Percentiles rank a stretch among this genome's conserved stretches.
phyloP scores from a whole-genome alignment of 1,140 invertebrate genomes.

The Drosophila neocordata region DNA sequence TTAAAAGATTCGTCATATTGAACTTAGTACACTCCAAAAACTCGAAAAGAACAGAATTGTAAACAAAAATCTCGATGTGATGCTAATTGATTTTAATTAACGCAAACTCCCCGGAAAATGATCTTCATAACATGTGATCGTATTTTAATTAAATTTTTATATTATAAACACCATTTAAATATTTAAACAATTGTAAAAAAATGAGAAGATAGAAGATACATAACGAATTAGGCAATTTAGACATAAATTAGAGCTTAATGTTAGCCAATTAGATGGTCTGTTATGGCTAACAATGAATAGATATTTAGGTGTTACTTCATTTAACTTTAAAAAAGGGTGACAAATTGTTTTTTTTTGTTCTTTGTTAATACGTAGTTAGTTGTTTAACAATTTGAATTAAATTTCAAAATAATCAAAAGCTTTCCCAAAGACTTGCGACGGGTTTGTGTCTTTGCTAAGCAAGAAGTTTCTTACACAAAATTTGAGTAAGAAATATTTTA shows the following conservation, averaged over 20 bases:
- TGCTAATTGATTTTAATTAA: constrained; percentile 48
- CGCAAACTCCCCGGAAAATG: constrained; percentile 32
- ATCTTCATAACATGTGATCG: constrained; percentile 1
- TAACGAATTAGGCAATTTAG: neutral
- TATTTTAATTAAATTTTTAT: neutral
- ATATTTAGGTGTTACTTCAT: neutral
- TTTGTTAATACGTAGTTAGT: no score
- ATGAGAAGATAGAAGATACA: no score
- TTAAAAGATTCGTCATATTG: neutral
- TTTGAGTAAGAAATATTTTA: no score
- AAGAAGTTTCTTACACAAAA: neutral
- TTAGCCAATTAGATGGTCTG: neutral
- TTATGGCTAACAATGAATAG: neutral
- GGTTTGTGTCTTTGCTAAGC: neutral
- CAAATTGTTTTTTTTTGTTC: no score
- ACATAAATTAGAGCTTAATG: neutral
- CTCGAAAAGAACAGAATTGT: neutral
- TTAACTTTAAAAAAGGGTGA: neutral
- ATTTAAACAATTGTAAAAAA: neutral
- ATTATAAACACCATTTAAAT: neutral
- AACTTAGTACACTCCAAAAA: constrained; percentile 10
- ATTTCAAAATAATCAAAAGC: neutral
- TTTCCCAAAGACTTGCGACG: neutral
- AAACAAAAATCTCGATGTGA: constrained; percentile 32
- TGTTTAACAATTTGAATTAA: no score